Evolutionary conservation across 2,888 invertebrate species (phyloP), one percentile per base, ranked within the genome.

Genomic region (Gisinianus flammeolus): DNA sequence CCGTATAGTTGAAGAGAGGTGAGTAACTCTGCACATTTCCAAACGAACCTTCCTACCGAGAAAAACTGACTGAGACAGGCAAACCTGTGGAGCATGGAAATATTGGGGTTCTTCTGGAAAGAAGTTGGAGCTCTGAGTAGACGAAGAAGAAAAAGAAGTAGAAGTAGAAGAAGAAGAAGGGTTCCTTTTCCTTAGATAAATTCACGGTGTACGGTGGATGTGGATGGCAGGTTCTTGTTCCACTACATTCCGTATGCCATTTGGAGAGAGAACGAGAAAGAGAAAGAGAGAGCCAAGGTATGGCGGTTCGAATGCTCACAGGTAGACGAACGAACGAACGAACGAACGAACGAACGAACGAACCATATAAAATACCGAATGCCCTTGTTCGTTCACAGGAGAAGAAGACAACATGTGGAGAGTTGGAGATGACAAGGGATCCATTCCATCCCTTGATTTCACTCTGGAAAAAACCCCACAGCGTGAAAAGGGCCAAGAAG

Each of bases 401-500:
- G 19, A 44, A 19, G 19, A 44, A 44, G 44, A 44, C 44, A 19
- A 44, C 44, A 44, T 44, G 44, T 12, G 44, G 44, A 19, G 16
- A n/a, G n/a, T n/a, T n/a, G n/a, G n/a, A n/a, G n/a, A n/a, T n/a
- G n/a, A n/a, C n/a, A n/a, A 44, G 12, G 44, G 44, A 44, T 35
- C 35, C 35, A 12, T 12, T 8, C 6, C 6, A 35, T 44, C 44
- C 44, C 44, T 19, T 44, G 44, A 19, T 64, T 64, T 64, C 64
- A 28, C 64, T 64, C 64, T 64, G 12, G 44, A 44, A 33, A 68
- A 68, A 68, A 44, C 26, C n/a, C 68, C 68, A 68, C 44, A 44
- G 68, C 35, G 68, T 33, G 44, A 68, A 68, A 68, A 68, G 10
- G 44, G 24, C 44, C 68, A 68, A 62, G 67, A 73, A 78, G 74